Base-by-base conservation (phyloP, 2,113 vertebrate genomes). In the Catharus fuscescens region DNA sequence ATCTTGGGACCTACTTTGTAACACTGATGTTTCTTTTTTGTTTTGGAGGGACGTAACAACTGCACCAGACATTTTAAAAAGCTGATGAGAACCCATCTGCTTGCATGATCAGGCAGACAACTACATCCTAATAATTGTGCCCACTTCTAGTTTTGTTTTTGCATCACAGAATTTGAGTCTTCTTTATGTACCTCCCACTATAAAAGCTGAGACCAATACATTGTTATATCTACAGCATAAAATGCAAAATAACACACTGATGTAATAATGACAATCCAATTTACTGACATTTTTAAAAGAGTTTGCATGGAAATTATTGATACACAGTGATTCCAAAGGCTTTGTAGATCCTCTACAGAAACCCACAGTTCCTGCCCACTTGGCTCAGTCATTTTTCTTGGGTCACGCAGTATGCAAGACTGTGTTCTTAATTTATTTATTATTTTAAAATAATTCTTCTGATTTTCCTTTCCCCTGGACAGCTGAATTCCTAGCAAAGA, bases 321-420 rank as follows among this genome's bases (percentile, higher is more conserved):
- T 59, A 25, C 18, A 52, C 2, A 67, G 9, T 53, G 28, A 61
- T 48, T 79, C n/a, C 36, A 72, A 84, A 81, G 40, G 12, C 10
- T 93, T 73, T 86, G 26, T 66, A 67, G 24, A 24, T 79, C 20
- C 12, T 47, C 34, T 64, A 7, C 23, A 82, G 62, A 60, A 91
- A 44, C 5, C 4, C 5, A 4, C 6, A 57, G 13, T 28, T 80
- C n/a, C 25, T 81, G 10, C 40, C 4, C 0, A 0, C 21, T 83
- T 81, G 44, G 6, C 38, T 73, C 56, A 64, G 26, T 56, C 15
- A 26, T 71, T 87, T 84, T 79, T 40, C 57, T 91, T 9, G 2
- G 13, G 8, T 81, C 36, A 86, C 2, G 2, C 7, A 81, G 8
- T 47, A 52, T n/a, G 20, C 40, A 66, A 88, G 48, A 11, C 28